These are phyloP conservation scores for Parthenolecanium corni DNA, from an alignment of 2,888 invertebrate genomes.

Conservation along the genomic window DNA sequence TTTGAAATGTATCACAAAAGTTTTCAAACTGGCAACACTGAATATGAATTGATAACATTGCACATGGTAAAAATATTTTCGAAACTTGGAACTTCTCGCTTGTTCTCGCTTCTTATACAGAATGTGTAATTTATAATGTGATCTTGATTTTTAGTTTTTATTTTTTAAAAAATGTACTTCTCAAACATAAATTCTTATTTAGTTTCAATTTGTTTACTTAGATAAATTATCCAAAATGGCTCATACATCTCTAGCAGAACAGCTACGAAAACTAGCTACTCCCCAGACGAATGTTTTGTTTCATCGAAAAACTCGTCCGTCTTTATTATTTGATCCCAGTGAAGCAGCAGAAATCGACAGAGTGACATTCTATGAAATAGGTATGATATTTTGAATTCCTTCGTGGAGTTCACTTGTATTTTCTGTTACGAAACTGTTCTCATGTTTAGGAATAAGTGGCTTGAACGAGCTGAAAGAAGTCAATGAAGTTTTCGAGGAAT, in stretches of 20 bases:
- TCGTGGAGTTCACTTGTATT: not conserved
- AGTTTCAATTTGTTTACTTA: too few species aligned
- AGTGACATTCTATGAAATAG: constrained; percentile 76
- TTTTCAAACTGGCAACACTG: too few species aligned
- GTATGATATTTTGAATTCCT: constrained; percentile 38
- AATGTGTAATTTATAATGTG: not conserved
- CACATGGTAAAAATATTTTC: too few species aligned
- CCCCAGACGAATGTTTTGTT: constrained; percentile 60
- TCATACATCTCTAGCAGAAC: constrained; percentile 65
- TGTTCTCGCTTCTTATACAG: too few species aligned
- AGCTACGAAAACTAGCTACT: constrained; percentile 58
- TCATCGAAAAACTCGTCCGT: constrained; percentile 59
- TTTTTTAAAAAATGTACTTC: too few species aligned
- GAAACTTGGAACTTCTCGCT: too few species aligned
- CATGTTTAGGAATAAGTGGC: constrained; percentile 54
- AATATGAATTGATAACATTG: too few species aligned
- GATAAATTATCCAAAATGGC: constrained; percentile 32
- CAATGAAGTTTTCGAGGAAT: constrained; percentile 59
- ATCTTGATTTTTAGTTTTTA: constrained; percentile 4
- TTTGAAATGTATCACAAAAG: too few species aligned
- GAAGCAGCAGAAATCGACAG: constrained; percentile 79
- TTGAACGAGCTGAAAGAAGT: constrained; percentile 66
- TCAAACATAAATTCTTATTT: too few species aligned
- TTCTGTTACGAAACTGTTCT: not conserved
- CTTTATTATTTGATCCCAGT: constrained; percentile 77